These are phyloP conservation scores for Eupleurogrammus muticus DNA, from an alignment of 2,797 vertebrate species.

Conservation along the genomic window DNA sequence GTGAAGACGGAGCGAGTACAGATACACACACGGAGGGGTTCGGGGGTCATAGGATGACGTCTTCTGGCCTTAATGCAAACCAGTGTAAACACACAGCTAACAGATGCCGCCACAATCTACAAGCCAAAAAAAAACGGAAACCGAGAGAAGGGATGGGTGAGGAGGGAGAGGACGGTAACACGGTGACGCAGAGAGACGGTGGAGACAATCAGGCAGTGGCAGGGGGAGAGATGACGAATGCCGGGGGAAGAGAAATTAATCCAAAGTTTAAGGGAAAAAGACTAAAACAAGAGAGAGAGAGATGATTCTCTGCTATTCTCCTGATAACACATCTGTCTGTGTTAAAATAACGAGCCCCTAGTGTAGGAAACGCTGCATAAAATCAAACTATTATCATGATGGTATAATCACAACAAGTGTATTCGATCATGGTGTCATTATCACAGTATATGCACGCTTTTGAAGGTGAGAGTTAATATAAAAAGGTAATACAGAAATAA, in stretches of 20 bases:
- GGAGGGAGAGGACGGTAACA: neutral
- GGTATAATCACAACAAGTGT: slow-evolving; percentile 68
- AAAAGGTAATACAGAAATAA: slow-evolving; percentile 26
- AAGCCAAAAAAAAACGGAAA: slow-evolving; percentile 25
- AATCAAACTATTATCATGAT: slow-evolving; percentile 64
- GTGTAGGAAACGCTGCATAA: slow-evolving; percentile 71
- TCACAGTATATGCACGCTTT: slow-evolving; percentile 45
- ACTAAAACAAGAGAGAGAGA: slow-evolving; percentile 42
- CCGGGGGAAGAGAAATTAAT: neutral
- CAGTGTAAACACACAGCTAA: slow-evolving; percentile 56
- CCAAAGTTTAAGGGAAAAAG: slow-evolving; percentile 19
- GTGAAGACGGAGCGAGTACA: slow-evolving; percentile 40
- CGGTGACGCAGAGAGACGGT: neutral
- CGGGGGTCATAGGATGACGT: slow-evolving; percentile 37
- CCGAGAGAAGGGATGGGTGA: neutral
- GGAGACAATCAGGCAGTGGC: neutral
- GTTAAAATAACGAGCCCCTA: slow-evolving; percentile 70
- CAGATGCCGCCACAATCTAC: slow-evolving; percentile 34
- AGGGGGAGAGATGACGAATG: neutral
- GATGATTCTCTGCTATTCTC: slow-evolving; percentile 65
- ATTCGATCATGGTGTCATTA: slow-evolving; percentile 59
- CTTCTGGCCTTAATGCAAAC: slow-evolving; percentile 53
- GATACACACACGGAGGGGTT: slow-evolving; percentile 5
- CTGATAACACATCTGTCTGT: slow-evolving; percentile 62
- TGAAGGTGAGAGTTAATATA: slow-evolving; percentile 38